Conservation (phyloP, 2,888 invertebrate species). For the Tachystola acroxantha region DNA sequence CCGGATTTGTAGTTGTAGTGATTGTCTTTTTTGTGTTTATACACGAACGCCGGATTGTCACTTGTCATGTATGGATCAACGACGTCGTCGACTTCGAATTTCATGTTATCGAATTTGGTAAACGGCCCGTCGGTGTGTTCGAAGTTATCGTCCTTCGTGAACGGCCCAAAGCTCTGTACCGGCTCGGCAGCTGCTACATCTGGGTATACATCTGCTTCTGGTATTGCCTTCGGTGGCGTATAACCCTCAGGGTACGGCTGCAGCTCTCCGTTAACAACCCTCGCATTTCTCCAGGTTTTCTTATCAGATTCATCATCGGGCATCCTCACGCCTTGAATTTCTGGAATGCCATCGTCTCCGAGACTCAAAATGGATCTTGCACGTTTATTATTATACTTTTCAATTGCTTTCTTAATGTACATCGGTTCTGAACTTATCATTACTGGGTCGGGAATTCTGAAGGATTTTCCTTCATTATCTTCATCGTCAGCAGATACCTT, state of each 20-base stretch:
- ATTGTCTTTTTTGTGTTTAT: conserved; percentile 64
- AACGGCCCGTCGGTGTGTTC: conserved; percentile 77
- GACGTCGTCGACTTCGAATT: conserved; percentile 54
- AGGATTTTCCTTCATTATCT: conserved; percentile 65
- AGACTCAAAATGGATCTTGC: conserved; percentile 81
- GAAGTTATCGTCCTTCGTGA: conserved; percentile 80
- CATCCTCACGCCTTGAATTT: conserved; percentile 89
- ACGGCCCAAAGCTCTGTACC: conserved; percentile 74
- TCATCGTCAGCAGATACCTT: conserved; percentile 61
- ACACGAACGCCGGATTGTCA: conserved; percentile 49
- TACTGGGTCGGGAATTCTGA: conserved; percentile 83
- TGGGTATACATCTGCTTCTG: conserved; percentile 76
- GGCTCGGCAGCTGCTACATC: conserved; percentile 49
- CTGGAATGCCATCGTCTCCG: conserved; percentile 85
- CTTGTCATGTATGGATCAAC: conserved; percentile 52
- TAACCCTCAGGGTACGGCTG: conserved; percentile 86
- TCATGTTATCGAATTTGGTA: conserved; percentile 78
- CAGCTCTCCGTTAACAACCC: conserved; percentile 90
- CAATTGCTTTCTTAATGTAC: conserved; percentile 73
- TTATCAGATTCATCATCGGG: conserved; percentile 91
- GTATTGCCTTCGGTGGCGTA: conserved; percentile 80
- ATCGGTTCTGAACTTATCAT: conserved; percentile 82
- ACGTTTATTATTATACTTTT: conserved; percentile 73
- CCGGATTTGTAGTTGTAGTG: conserved; percentile 60
- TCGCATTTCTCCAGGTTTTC: conserved; percentile 92